These are phyloP conservation scores for Verasper variegatus DNA, from an alignment of 2,113 vertebrate species.

Conservation along the genomic window DNA sequence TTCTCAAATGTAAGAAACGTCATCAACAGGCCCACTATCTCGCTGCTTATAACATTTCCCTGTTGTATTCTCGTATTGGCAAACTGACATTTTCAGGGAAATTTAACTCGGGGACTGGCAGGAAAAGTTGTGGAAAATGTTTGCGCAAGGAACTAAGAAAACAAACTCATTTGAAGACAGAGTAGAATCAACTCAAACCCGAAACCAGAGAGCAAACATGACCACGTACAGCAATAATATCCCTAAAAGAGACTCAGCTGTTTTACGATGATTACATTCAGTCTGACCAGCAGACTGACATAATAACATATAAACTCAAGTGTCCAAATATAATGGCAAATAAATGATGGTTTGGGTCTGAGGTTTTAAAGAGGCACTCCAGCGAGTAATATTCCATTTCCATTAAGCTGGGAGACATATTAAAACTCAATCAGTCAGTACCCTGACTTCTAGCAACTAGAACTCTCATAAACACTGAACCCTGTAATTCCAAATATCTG, in stretches of 20 bases:
- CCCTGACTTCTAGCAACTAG: background rate
- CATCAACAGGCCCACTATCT: too few relatives aligned
- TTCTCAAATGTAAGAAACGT: too few relatives aligned
- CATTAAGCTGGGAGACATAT: background rate
- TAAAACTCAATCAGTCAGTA: background rate
- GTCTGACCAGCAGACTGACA: slow-evolving; percentile 2
- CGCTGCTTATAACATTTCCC: too few relatives aligned
- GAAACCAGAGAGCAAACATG: slow-evolving; percentile 12
- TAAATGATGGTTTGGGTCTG: background rate
- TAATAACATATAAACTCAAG: background rate
- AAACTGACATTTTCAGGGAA: too few relatives aligned
- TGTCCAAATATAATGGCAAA: slow-evolving; percentile 12
- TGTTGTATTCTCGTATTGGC: too few relatives aligned
- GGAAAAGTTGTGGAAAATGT: too few relatives aligned
- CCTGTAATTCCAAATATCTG: background rate
- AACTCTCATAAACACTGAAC: background rate
- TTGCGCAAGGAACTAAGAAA: too few relatives aligned
- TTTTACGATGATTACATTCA: background rate
- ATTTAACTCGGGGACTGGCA: too few relatives aligned
- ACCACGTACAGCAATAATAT: slow-evolving; percentile 1
- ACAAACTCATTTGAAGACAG: background rate
- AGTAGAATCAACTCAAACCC: background rate
- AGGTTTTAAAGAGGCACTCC: background rate
- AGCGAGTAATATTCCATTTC: background rate
- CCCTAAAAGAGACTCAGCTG: background rate